phyloP scores from a whole-genome alignment of 2,113 vertebrate genomes.

The Chionis minor region DNA sequence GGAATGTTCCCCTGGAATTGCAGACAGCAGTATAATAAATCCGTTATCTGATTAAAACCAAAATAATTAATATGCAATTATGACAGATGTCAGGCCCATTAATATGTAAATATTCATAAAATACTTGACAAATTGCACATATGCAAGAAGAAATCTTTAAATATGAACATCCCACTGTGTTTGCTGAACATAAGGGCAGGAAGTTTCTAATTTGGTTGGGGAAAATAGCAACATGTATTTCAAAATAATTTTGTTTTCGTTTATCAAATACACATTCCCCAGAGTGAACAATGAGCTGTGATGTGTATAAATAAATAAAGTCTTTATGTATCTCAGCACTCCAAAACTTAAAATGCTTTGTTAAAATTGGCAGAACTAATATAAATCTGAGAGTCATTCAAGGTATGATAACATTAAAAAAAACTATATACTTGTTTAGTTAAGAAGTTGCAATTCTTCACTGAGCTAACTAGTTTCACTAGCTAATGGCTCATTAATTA shows the following conservation, averaged over 20 bases:
- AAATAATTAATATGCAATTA: slow-evolving; percentile 45
- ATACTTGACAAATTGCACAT: slow-evolving; percentile 8
- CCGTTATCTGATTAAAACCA: slow-evolving; percentile 44
- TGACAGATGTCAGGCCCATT: slow-evolving; percentile 45
- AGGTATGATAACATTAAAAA: neutral
- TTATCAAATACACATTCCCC: slow-evolving; percentile 30
- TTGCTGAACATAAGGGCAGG: slow-evolving; percentile 42
- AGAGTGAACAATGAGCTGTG: slow-evolving; percentile 25
- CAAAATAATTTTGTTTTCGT: neutral
- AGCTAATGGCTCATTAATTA: neutral
- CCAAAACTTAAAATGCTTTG: neutral
- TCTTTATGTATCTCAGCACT: neutral
- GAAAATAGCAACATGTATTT: slow-evolving; percentile 32
- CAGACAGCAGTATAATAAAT: slow-evolving; percentile 6
- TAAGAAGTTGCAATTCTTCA: neutral
- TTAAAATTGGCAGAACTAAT: slow-evolving; percentile 22
- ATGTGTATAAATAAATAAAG: slow-evolving; percentile 33
- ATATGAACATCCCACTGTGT: neutral
- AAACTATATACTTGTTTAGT: neutral
- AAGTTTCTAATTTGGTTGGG: slow-evolving; percentile 28
- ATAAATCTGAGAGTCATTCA: neutral
- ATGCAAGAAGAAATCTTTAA: neutral
- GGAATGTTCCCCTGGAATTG: neutral
- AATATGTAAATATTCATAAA: slow-evolving; percentile 59
- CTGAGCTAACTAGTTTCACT: neutral